These are phyloP conservation scores for Monopis laevigella DNA, from an alignment of 2,888 invertebrate species.

Conservation along the genomic window DNA sequence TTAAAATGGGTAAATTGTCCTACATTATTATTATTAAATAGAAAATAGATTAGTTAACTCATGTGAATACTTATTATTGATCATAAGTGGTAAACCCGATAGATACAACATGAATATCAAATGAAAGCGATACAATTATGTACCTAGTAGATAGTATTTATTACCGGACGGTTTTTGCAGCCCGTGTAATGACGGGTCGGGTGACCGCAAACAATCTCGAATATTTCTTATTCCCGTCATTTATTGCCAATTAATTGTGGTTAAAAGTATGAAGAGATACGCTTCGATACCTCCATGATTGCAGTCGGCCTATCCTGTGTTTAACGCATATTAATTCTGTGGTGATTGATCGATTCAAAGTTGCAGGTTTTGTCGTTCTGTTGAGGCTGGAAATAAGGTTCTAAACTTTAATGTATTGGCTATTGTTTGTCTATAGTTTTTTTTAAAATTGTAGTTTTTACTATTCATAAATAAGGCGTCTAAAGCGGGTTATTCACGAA, in stretches of 20 bases:
- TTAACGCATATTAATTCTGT: slow-evolving; percentile 10
- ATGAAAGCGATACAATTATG: slow-evolving; percentile 6
- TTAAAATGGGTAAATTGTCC: too few species aligned
- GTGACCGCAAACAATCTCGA: slow-evolving; percentile 9
- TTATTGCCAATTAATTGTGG: slow-evolving; percentile 9
- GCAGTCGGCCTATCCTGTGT: slow-evolving; percentile 1
- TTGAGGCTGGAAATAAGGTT: too few species aligned
- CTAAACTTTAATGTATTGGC: too few species aligned
- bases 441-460: too few species aligned
- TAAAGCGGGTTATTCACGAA: too few species aligned
- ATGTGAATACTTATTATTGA: background rate
- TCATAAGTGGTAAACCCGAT: too few species aligned
- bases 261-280: slow-evolving; percentile 6
- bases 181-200: background rate
- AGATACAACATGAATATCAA: background rate
- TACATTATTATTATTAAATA: too few species aligned
- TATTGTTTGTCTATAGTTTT: too few species aligned
- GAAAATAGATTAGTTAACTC: background rate
- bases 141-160: slow-evolving; percentile 3
- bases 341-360: background rate
- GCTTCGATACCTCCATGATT: slow-evolving; percentile 3
- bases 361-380: too few species aligned
- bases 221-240: slow-evolving; percentile 1
- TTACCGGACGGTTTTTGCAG: background rate
- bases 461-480: too few species aligned